phyloP scores from a whole-genome alignment of 2,888 invertebrate genomes.

The Cryptus viduatorius region DNA sequence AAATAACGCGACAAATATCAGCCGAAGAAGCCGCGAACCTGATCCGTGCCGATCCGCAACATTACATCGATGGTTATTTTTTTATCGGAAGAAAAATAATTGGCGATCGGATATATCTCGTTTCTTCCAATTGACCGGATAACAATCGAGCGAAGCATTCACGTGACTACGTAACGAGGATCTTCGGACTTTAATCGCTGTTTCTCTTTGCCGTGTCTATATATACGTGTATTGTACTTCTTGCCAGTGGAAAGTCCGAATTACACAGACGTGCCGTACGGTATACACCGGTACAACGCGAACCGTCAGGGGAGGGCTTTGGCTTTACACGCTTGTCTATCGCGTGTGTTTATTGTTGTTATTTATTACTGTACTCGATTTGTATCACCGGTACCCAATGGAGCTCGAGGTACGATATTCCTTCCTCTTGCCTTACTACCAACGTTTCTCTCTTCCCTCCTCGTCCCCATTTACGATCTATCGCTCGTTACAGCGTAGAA shows the following conservation, averaged over 20 bases:
- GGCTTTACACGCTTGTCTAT: conserved; percentile 67
- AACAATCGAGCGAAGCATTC: conserved; percentile 69
- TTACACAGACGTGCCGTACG: conserved; percentile 17
- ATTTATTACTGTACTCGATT: conserved; percentile 74
- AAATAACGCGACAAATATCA: background rate
- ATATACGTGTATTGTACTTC: conserved; percentile 48
- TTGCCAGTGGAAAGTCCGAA: conserved; percentile 60
- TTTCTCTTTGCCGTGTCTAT: conserved; percentile 28
- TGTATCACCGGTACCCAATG: conserved; percentile 66
- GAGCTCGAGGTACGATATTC: background rate
- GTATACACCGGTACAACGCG: conserved; percentile 32
- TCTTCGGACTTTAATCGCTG: conserved; percentile 59
- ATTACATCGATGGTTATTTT: conserved; percentile 17
- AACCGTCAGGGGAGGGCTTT: conserved; percentile 41
- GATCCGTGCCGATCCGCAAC: conserved; percentile 16
- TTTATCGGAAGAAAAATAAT: conserved; percentile 62
- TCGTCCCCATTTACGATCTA: conserved; percentile 11
- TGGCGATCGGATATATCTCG: conserved; percentile 67
- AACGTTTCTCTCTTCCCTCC: background rate
- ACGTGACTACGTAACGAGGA: conserved; percentile 59
- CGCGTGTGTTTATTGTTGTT: conserved; percentile 73
- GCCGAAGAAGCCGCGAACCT: background rate
- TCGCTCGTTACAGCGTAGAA: conserved; percentile 20
- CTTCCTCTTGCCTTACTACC: background rate
- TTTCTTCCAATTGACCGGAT: conserved; percentile 74